Evolutionary conservation across 1,140 invertebrate genomes (phyloP).

Genomic region (Drosophila santomea): DNA sequence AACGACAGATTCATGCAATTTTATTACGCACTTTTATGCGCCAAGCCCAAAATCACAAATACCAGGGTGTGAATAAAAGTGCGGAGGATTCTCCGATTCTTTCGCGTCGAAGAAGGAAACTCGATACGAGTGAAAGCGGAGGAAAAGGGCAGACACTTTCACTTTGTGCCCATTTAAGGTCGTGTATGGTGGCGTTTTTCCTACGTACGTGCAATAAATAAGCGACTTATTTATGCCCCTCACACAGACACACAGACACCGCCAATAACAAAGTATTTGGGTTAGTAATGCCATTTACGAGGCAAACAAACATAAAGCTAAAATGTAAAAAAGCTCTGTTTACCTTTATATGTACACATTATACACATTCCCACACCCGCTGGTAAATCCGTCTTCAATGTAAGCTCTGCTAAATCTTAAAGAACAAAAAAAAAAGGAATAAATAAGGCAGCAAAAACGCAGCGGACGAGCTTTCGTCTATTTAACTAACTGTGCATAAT

Average conservation of each 20-base stretch:
- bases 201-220: slow-evolving; percentile 59
- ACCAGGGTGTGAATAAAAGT: slow-evolving; percentile 22
- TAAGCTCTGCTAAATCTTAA: slow-evolving; percentile 54
- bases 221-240: slow-evolving; percentile 73
- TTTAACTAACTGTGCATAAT: slow-evolving; percentile 79
- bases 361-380: slow-evolving; percentile 25
- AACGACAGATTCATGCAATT: slow-evolving; percentile 49
- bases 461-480: slow-evolving; percentile 59
- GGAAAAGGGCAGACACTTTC: slow-evolving; percentile 51
- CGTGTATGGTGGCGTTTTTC: slow-evolving; percentile 29
- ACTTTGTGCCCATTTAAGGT: slow-evolving; percentile 68
- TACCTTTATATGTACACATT: slow-evolving; percentile 25
- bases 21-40: slow-evolving; percentile 53
- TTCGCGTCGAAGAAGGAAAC: slow-evolving; percentile 20
- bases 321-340: slow-evolving; percentile 54
- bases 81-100: neutral
- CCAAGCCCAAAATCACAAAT: slow-evolving; percentile 27
- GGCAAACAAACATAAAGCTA: slow-evolving; percentile 59
- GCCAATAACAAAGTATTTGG: slow-evolving; percentile 64
- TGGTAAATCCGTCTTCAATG: slow-evolving; percentile 62
- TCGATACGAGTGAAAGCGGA: slow-evolving; percentile 25
- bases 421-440: slow-evolving; percentile 13
- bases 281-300: slow-evolving; percentile 70
- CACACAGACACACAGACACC: slow-evolving; percentile 46
- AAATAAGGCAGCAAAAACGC: slow-evolving; percentile 4